phyloP scores from a whole-genome alignment of 2,888 invertebrate genomes.

The Netelia fuscicornis region DNA sequence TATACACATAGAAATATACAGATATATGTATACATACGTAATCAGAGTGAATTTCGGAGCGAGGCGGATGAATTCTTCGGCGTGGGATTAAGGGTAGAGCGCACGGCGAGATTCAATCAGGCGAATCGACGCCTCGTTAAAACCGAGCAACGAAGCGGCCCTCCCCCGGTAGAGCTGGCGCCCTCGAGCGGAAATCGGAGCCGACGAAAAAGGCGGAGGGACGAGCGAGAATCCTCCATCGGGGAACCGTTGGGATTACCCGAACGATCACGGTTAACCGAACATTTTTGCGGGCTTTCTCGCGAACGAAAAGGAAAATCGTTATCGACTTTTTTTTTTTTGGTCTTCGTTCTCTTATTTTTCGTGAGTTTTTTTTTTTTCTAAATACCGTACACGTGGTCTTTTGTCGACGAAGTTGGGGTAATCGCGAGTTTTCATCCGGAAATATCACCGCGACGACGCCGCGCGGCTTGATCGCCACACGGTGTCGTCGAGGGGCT shows the following conservation, averaged over 20 bases:
- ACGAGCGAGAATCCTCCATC: not conserved
- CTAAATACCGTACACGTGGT: slow-evolving; percentile 13
- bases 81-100: not conserved
- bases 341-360: not conserved
- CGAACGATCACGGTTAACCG: slow-evolving; percentile 39
- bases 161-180: not conserved
- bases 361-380: not conserved
- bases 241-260: not conserved
- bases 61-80: slow-evolving; percentile 26
- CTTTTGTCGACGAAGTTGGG: slow-evolving; percentile 25
- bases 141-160: slow-evolving; percentile 46
- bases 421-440: slow-evolving; percentile 21
- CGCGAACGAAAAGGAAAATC: slow-evolving; percentile 7
- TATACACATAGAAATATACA: not conserved
- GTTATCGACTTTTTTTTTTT: slow-evolving; percentile 30
- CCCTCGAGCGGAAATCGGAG: slow-evolving; percentile 28
- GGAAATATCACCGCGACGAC: slow-evolving; percentile 22
- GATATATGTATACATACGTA: not conserved
- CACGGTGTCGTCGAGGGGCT: not conserved
- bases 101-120: slow-evolving; percentile 28
- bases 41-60: slow-evolving; percentile 7
- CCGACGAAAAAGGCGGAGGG: slow-evolving; percentile 15
- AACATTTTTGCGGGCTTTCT: slow-evolving; percentile 20
- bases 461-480: too few relatives aligned
- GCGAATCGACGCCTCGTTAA: slow-evolving; percentile 59